These are phyloP conservation scores for Saxicola maurus DNA, from an alignment of 2,797 vertebrate species.

Conservation along the genomic window DNA sequence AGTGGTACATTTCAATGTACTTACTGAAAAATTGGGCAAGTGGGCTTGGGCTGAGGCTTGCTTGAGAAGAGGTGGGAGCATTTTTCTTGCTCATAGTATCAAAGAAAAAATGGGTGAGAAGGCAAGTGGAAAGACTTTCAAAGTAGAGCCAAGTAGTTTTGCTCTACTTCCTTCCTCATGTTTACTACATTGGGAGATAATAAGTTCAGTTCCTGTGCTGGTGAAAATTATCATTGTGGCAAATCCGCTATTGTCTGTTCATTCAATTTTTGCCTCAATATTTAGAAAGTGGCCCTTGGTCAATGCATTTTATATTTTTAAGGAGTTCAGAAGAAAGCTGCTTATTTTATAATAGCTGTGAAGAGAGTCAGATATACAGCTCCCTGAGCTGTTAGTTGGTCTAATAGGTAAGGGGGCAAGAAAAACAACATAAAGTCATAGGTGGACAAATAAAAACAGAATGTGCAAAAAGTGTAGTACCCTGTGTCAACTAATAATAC, in stretches of 20 bases:
- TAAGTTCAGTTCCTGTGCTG: not conserved
- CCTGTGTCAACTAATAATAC: not conserved
- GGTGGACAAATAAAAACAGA: not conserved
- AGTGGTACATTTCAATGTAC: not conserved
- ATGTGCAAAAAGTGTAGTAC: conserved; percentile 10
- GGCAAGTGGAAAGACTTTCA: not conserved
- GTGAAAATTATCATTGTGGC: not conserved
- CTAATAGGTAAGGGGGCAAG: not conserved
- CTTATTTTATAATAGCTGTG: not conserved
- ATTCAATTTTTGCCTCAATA: not conserved
- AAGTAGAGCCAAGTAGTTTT: not conserved
- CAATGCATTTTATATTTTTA: not conserved
- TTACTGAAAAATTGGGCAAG: not conserved
- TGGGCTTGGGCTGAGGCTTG: not conserved
- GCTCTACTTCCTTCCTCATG: not conserved
- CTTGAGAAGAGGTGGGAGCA: not conserved
- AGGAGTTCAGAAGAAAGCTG: not conserved
- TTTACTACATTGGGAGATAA: not conserved
- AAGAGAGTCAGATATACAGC: not conserved
- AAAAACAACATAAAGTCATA: not conserved
- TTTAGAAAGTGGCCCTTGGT: not conserved
- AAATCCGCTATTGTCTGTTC: not conserved
- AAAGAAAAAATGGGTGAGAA: not conserved
- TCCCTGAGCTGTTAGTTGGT: not conserved
- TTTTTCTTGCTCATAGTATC: not conserved